Base-by-base conservation (phyloP, 1,140 invertebrate species). In the Ceratina japonica region DNA sequence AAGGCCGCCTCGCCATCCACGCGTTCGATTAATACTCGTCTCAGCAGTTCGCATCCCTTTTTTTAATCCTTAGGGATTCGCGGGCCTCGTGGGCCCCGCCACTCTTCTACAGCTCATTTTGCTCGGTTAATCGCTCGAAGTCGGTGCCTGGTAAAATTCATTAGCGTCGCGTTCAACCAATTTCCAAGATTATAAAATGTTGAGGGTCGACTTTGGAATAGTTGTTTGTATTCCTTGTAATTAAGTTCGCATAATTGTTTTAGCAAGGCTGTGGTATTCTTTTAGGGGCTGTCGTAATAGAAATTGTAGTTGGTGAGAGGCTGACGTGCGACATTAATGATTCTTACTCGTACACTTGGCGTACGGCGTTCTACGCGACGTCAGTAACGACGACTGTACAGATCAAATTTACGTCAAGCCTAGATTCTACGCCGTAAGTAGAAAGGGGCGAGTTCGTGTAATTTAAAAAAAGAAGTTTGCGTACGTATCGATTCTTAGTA, bases 61-160 rank as follows among this genome's bases (percentile, higher is more conserved):
- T 54, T 2, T n/a, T 31, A 18, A 16, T 15, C 20, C 16, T 7
- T 73, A 10, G 20, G n/a, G 59, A 44, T 49, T 75, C 64, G 18
- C 59, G 15, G 37, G 27, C 52, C 49, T 5, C 24, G 18, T 65
- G 64, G 22, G 27, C n/a, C 22, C 54, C 66, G 65, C 58, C 64
- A 49, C n/a, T n/a, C n/a, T n/a, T n/a, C n/a, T 62, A 52, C 44
- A 24, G 49, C 73, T 61, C 18, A 61, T 16, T 65, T 59, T 74
- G 77, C 77, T 73, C 62, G 71, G 71, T 79, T 79, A 79, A 79
- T 74, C 77, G 71, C 77, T 78, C 69, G 59, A 78, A 78, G n/a
- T 20, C 27, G 16, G 54, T 54, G 49, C 54, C 7, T 59, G 59
- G 13, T 44, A 37, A 72, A 44, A 20, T 0, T 56, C 75, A 78